Base-by-base conservation (phyloP, 2,113 vertebrate genomes). In the Bostrychus sinensis region DNA sequence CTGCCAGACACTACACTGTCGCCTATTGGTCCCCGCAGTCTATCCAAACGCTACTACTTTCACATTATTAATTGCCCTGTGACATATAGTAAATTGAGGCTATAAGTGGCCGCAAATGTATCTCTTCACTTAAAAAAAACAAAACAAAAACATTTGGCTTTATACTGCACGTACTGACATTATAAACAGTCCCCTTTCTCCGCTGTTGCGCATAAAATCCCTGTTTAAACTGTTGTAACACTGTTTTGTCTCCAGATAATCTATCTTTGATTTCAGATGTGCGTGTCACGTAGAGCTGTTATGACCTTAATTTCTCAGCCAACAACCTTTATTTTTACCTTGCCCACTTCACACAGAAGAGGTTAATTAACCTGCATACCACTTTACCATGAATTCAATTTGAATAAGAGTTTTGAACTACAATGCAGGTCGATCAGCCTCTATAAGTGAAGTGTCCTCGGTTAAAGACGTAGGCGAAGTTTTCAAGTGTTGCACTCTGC, bases 331-430 rank as follows among this genome's bases (percentile, higher is more conserved):
- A 54, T 39, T 23, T 30, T 38, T 16, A 25, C 16, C 3, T 17
- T 7, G 3, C 22, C 43, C 37, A 13, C 12, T 28, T 19, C 34
- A 28, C 58, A 77, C 75, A 81, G 72, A 71, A 8, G 17, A 4
- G 8, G 17, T 63, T 72, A 76, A 88, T 83, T 81, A 86, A 81
- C 53, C 66, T 20, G 61, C 48, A 13, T 28, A 7, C 4, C 62
- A 71, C 86, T 86, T 79, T 4, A 51, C 48, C 77, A 50, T 36
- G 78, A n/a, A 16, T 72, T 67, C 57, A 23, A 59, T 84, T 78
- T 58, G 7, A 14, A 30, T 41, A 39, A 65, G 66, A 60, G 62
- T 74, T 56, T 1, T 4, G 46, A 48, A 46, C 13, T 13, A 72
- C 57, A 78, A 72, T 26, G 5, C 51, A 32, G 56, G 26, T 16